Conservation (phyloP, 2,888 invertebrate genomes). For the Pediacus dermestoides region DNA sequence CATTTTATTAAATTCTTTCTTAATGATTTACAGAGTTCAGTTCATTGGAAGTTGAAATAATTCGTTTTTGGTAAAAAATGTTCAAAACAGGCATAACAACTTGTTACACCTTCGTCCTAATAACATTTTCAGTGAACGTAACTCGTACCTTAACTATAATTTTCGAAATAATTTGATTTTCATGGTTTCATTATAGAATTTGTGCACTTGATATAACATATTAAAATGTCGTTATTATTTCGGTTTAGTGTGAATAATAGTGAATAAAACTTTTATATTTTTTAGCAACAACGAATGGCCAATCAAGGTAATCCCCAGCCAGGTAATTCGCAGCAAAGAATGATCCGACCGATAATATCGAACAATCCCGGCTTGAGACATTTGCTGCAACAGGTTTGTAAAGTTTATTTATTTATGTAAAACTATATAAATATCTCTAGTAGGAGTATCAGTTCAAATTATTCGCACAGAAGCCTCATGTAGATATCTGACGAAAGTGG, state of each 20-base stretch:
- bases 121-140: too few relatives aligned
- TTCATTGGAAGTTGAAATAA: too few relatives aligned
- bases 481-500: not conserved
- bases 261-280: conserved; percentile 9
- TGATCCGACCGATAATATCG: conserved; percentile 69
- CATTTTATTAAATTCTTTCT: too few relatives aligned
- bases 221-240: conserved; percentile 9
- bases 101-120: too few relatives aligned
- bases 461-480: not conserved
- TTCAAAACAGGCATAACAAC: too few relatives aligned
- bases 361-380: conserved; percentile 79
- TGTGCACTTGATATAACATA: too few relatives aligned
- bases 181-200: too few relatives aligned
- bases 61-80: too few relatives aligned
- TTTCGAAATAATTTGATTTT: too few relatives aligned
- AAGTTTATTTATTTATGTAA: not conserved
- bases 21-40: too few relatives aligned
- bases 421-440: not conserved
- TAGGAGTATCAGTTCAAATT: not conserved
- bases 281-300: conserved; percentile 45
- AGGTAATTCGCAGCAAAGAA: conserved; percentile 55
- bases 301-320: conserved; percentile 40
- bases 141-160: too few relatives aligned
- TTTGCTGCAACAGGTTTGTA: conserved; percentile 69
- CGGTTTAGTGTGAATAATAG: too few relatives aligned